Percentiles rank a stretch among this genome's conserved stretches.
Evolutionary conservation across 2,888 invertebrate genomes (phyloP).

Genomic region (Parascotia fuliginaria): DNA sequence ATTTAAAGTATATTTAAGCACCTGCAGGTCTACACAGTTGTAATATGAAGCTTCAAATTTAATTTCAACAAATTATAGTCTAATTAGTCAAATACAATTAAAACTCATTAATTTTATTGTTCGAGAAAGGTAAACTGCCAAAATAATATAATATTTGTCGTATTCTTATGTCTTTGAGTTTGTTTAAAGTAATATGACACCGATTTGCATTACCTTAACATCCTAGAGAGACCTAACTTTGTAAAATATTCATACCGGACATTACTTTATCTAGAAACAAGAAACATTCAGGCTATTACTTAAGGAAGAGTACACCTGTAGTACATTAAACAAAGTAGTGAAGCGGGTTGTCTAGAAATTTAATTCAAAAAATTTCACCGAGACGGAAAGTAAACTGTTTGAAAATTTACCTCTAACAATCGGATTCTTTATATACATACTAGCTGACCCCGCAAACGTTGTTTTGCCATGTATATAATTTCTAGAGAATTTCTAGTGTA

Average conservation of each 20-base stretch:
- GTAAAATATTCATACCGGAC: slow-evolving; percentile 40
- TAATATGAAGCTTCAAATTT: too few species aligned
- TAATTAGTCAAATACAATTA: too few species aligned
- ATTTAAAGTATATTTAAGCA: too few species aligned
- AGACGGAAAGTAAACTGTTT: slow-evolving; percentile 34
- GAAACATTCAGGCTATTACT: slow-evolving; percentile 52
- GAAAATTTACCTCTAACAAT: slow-evolving; percentile 21
- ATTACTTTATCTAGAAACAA: slow-evolving; percentile 47
- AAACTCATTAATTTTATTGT: too few species aligned
- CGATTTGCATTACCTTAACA: slow-evolving; percentile 45
- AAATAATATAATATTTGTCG: too few species aligned
- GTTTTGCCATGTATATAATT: too few species aligned
- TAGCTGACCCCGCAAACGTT: too few species aligned
- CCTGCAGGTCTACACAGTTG: too few species aligned
- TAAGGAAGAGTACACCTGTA: slow-evolving; percentile 53
- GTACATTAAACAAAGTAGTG: slow-evolving; percentile 55
- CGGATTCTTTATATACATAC: not conserved
- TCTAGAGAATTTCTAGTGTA: too few species aligned
- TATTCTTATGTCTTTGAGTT: slow-evolving; percentile 20
- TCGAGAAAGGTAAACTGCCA: too few species aligned
- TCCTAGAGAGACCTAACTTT: slow-evolving; percentile 28
- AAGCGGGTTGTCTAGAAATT: slow-evolving; percentile 49
- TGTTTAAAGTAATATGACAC: slow-evolving; percentile 26
- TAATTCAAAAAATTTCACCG: slow-evolving; percentile 53
- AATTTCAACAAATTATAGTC: too few species aligned